Percentiles rank a stretch among this genome's conserved stretches.
phyloP scores from a whole-genome alignment of 2,113 vertebrate species.

The Entomyzon cyanotis region DNA sequence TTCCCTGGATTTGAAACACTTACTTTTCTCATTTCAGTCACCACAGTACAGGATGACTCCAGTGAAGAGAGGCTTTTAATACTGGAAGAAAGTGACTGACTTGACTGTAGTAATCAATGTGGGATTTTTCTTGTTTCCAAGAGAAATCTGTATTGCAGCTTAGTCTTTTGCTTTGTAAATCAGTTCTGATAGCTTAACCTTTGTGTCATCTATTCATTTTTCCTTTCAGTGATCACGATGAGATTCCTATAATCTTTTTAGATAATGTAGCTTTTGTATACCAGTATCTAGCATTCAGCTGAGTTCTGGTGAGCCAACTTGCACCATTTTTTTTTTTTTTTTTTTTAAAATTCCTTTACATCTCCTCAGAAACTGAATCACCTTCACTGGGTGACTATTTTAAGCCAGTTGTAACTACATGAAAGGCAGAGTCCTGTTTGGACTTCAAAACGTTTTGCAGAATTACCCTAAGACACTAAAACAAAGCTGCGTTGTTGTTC shows the following conservation, averaged over 20 bases:
- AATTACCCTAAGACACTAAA: neutral
- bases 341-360: neutral
- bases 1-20: neutral
- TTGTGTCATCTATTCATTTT: neutral
- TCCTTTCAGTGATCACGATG: neutral
- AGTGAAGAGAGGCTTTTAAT: neutral
- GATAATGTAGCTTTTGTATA: neutral
- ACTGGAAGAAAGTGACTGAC: neutral
- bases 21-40: neutral
- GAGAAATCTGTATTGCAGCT: neutral
- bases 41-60: neutral
- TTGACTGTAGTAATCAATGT: neutral
- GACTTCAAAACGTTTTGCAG: neutral
- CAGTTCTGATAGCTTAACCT: neutral
- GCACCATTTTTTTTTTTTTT: neutral
- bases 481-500: neutral
- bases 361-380: neutral
- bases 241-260: neutral
- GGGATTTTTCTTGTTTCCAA: neutral
- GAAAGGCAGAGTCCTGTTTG: neutral
- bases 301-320: neutral
- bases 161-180: neutral
- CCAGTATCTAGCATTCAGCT: neutral
- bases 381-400: neutral
- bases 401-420: neutral